Evolutionary conservation across 2,113 vertebrate species (phyloP).

Genomic region (Saccopteryx bilineata): DNA sequence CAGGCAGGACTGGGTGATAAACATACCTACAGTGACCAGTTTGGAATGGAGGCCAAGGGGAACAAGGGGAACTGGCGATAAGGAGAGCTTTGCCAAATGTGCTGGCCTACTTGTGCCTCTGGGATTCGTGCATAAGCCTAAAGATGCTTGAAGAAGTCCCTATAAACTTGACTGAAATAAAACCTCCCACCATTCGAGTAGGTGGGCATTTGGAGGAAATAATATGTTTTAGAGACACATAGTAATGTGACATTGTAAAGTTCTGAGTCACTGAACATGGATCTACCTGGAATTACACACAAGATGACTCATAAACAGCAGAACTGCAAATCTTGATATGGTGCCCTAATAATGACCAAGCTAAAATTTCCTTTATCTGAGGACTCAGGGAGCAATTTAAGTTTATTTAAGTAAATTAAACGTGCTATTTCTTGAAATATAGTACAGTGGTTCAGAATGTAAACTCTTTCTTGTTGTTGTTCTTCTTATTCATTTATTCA

Average conservation of each 20-base stretch:
- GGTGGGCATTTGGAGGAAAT: not conserved
- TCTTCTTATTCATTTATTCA: too few species aligned
- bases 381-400: not conserved
- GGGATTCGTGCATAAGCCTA: not conserved
- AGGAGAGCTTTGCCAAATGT: not conserved
- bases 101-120: not conserved
- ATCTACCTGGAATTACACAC: not conserved
- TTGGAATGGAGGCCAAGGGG: not conserved
- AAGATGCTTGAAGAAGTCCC: not conserved
- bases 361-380: constrained; percentile 10
- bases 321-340: not conserved
- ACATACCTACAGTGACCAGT: not conserved
- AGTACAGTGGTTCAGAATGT: not conserved
- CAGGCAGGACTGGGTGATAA: not conserved
- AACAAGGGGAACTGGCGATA: not conserved
- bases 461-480: not conserved
- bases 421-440: constrained; percentile 32
- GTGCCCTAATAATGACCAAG: not conserved
- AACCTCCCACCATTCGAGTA: not conserved
- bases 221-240: not conserved
- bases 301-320: not conserved
- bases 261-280: not conserved
- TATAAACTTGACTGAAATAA: not conserved
- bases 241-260: constrained; percentile 20
- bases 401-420: constrained; percentile 63